Base-by-base conservation (phyloP, 1,140 invertebrate genomes). In the Drosophila elegans region DNA sequence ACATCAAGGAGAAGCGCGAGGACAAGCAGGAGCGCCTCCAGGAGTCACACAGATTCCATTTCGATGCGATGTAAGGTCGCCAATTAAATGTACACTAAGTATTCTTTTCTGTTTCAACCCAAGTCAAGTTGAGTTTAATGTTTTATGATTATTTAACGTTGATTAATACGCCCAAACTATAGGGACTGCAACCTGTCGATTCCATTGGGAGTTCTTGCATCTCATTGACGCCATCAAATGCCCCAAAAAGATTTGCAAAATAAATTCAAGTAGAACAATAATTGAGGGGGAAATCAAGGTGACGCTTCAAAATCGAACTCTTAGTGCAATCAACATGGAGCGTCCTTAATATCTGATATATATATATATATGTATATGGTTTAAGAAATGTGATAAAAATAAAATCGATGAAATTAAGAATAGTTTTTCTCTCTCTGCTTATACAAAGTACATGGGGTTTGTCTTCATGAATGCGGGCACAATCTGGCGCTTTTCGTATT, bases 1-100 rank as follows among this genome's bases (percentile, higher is more conserved):
- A 99, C 92, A 98, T 97, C 94, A 98, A 98, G 90, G 99, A 99
- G 93, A 95, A 96, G 88, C 94, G 95, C 78, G 97, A 98, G 91
- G 98, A 99, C 93, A 96, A 96, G 85, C 96, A 96, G 80, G 98
- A 99, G 86, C 96, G 95, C 63, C 93, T 98, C 67, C 96, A 97
- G 81, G 97, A 98, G 92, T 95, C 97, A 3, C 96, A 98, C 89
- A 94, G 96, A 92, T 98, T 98, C 92, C 97, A 97, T 93, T 96
- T 96, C 73, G 95, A 96, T 92, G 95, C 95, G 63, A 96, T 96
- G 95, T 96, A 94, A 93, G 49, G 27, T 32, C 16, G 29, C 16
- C 9, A 32, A 46, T 7, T 13, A 63, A 61, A 42, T 48, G 38
- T 52, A 39, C 68, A 46, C n/a, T 48, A 60, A 51, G 48, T 34